Evolutionary conservation across 92 coral and sea anemone species (phyloP).

Genomic region (Phenganax subtilis): DNA sequence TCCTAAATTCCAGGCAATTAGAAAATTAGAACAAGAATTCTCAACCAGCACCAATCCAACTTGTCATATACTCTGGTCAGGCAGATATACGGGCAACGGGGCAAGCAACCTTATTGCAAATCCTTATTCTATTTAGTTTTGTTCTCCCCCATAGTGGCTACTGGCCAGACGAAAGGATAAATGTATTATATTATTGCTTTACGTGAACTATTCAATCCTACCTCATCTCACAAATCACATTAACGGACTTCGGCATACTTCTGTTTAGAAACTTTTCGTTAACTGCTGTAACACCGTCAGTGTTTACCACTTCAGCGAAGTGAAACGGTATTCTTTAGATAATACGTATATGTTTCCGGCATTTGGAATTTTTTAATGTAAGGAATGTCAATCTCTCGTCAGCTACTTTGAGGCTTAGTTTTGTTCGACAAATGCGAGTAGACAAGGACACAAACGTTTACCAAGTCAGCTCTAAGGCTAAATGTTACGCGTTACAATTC

Average conservation of each 20-base stretch:
- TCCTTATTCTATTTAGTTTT: no score
- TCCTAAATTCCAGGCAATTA: no score
- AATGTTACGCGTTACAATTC: no score
- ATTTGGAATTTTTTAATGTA: background rate
- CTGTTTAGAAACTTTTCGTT: background rate
- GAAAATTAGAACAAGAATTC: no score
- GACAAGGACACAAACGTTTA: background rate
- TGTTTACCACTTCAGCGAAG: background rate
- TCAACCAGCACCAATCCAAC: no score
- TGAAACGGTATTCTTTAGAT: background rate
- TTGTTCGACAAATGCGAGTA: background rate
- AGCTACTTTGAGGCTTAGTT: constrained; percentile 12
- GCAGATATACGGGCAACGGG: no score
- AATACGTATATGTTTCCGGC: background rate
- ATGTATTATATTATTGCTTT: background rate
- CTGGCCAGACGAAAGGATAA: background rate
- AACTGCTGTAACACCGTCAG: background rate
- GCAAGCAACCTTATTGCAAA: no score
- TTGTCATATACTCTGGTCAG: no score
- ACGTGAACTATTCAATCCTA: background rate
- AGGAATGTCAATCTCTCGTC: constrained; percentile 7
- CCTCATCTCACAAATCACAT: constrained; percentile 35
- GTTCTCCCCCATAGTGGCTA: background rate
- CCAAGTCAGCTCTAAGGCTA: background rate
- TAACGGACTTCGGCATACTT: constrained; percentile 23